Percentiles rank a stretch among this genome's conserved stretches.
These are phyloP conservation scores for Habroteleia sp. DNA, from an alignment of 2,888 invertebrate genomes.

Conservation along the genomic window DNA sequence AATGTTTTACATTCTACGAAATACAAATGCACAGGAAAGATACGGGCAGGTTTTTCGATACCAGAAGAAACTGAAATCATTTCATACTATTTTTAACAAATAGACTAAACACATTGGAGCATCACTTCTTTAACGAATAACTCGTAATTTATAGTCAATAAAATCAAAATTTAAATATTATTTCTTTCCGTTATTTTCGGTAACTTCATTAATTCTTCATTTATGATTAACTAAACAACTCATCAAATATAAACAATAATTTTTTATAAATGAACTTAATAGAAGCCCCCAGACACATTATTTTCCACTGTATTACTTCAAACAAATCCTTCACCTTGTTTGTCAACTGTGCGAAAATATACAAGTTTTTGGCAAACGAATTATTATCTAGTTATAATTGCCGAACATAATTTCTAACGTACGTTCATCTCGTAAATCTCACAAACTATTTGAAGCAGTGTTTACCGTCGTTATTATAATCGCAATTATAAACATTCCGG, in stretches of 20 bases:
- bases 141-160: background rate
- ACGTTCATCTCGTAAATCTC: slow-evolving; percentile 24
- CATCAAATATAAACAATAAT: too few relatives aligned
- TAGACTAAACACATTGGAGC: slow-evolving; percentile 15
- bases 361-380: background rate
- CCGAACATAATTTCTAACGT: slow-evolving; percentile 19
- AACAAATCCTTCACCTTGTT: too few relatives aligned
- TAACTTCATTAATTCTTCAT: slow-evolving; percentile 24
- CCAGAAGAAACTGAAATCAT: slow-evolving; percentile 27
- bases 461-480: slow-evolving; percentile 10
- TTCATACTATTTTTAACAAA: slow-evolving; percentile 10
- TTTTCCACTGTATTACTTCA: too few relatives aligned
- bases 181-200: background rate
- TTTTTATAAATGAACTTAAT: too few relatives aligned
- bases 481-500: slow-evolving; percentile 32
- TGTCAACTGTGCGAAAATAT: background rate
- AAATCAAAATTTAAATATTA: slow-evolving; percentile 5
- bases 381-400: slow-evolving; percentile 18
- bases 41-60: slow-evolving; percentile 23
- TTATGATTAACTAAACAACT: too few relatives aligned
- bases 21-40: slow-evolving; percentile 30
- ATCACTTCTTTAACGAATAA: slow-evolving; percentile 2
- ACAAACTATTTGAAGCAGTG: background rate
- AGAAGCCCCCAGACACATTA: too few relatives aligned
- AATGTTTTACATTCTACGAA: slow-evolving; percentile 21